Percentiles rank a stretch among this genome's conserved stretches.
These are phyloP conservation scores for Cremastinae sp. DNA, from an alignment of 2,888 invertebrate species.

Conservation along the genomic window DNA sequence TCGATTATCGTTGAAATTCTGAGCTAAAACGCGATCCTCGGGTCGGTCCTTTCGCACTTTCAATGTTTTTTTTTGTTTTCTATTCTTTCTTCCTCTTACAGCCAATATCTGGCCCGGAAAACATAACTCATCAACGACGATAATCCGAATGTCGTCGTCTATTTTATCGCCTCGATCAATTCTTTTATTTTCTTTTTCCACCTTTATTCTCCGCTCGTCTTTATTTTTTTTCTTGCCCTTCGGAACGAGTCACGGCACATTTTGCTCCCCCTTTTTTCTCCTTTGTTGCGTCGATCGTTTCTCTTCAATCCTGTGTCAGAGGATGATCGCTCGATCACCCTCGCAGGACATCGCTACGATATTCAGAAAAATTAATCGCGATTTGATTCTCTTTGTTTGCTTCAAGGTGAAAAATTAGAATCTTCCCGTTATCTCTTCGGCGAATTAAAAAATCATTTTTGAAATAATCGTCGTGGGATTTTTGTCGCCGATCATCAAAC, in stretches of 20 bases:
- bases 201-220: slow-evolving; percentile 23
- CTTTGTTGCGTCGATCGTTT: background rate
- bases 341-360: too few relatives aligned
- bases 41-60: slow-evolving; percentile 15
- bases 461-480: too few relatives aligned
- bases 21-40: slow-evolving; percentile 18
- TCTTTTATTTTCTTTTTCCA: background rate
- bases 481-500: too few relatives aligned
- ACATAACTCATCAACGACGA: slow-evolving; percentile 21
- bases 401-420: too few relatives aligned
- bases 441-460: too few relatives aligned
- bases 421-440: too few relatives aligned
- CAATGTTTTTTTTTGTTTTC: background rate
- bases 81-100: slow-evolving; percentile 5
- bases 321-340: slow-evolving; percentile 2
- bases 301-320: background rate
- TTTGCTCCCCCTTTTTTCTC: slow-evolving; percentile 17
- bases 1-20: background rate
- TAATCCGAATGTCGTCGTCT: slow-evolving; percentile 4
- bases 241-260: slow-evolving; percentile 63
- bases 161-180: background rate
- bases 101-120: slow-evolving; percentile 18
- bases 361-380: too few relatives aligned
- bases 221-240: slow-evolving; percentile 69
- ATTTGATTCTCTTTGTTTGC: too few relatives aligned